Percentiles rank a stretch among this genome's conserved stretches.
These are phyloP conservation scores for Diarsia brunnea DNA, from an alignment of 2,888 invertebrate genomes.

Conservation along the genomic window DNA sequence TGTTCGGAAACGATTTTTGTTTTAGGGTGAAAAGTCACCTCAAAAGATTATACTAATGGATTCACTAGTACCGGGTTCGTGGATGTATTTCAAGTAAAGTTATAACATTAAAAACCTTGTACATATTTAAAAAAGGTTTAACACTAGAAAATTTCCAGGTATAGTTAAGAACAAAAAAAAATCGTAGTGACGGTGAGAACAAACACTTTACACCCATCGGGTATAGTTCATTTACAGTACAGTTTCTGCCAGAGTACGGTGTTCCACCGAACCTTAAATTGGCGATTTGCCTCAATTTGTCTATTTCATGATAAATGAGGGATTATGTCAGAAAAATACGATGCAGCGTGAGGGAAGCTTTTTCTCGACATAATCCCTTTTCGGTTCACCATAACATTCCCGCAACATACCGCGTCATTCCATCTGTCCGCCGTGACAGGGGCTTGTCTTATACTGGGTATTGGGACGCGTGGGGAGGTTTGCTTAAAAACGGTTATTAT, in stretches of 20 bases:
- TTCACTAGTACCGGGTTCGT: background rate
- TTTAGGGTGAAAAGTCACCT: background rate
- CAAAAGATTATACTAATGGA: background rate
- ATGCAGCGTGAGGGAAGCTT: no score
- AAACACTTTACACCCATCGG: background rate
- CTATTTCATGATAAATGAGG: conserved; percentile 9
- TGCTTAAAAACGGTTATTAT: background rate
- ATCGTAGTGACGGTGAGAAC: background rate
- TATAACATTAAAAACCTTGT: background rate
- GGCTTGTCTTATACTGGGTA: conserved; percentile 5
- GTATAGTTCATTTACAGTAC: background rate
- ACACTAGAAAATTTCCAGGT: background rate
- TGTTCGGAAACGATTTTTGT: background rate
- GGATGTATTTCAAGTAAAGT: background rate
- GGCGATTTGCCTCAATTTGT: background rate
- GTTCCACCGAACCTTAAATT: background rate
- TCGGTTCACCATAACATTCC: conserved; percentile 7
- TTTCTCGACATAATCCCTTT: background rate
- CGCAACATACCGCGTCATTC: conserved; percentile 2
- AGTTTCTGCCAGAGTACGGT: background rate
- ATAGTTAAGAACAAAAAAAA: background rate
- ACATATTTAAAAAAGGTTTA: no score
- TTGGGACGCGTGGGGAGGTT: background rate
- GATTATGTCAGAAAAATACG: background rate
- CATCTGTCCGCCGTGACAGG: conserved; percentile 22